Base-by-base conservation (phyloP, 2,888 invertebrate species). In the Spatulosminthurus flaviceps region DNA sequence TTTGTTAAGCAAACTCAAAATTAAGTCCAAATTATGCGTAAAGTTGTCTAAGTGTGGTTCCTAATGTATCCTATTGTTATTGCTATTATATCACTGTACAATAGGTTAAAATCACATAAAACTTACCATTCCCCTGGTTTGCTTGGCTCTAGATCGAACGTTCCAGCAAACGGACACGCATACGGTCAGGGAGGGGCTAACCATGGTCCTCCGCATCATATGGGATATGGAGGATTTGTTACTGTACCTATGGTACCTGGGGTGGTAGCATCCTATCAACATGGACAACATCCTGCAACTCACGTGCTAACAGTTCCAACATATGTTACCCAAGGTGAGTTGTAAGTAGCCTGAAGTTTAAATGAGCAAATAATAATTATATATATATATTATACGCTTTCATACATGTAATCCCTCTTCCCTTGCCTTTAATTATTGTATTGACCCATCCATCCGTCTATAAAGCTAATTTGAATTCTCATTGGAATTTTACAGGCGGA, bases 121-220 rank as follows among this genome's bases (percentile, higher is more conserved):
- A 60, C 21, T 60, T 60, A 60, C 21, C 21, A 34, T 34, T 34
- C 34, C 34, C 9, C 34, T 34, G 34, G 34, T 60, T 60, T 60
- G 60, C 19, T 60, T 64, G 24, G 4, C 64, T 64, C 11, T n/a
- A 64, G 64, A 24, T 64, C 42, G 22, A 61, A 21, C 60, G 84
- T 84, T 61, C 82, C 81, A 60, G 80, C 82, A 42, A 84, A 84
- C 76, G 84, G 84, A 21, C 83, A 84, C 78, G 83, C 80, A 24
- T 84, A 82, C 51, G 82, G 83, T 60, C 83, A 84, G 71, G 74
- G 78, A 11, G 80, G 81, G 34, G 81, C 81, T 61, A 83, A 79
- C 76, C 82, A 81, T 66, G 82, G 82, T 51, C 34, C 71, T 43
- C 75, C 67, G 9, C 79, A 69, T 28, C 80, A 78, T 22, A 60